A percentile compares a stretch with the other conserved stretches of the same genome.
phyloP scores from a whole-genome alignment of 1,140 invertebrate genomes.

The Onthophagus taurus region DNA sequence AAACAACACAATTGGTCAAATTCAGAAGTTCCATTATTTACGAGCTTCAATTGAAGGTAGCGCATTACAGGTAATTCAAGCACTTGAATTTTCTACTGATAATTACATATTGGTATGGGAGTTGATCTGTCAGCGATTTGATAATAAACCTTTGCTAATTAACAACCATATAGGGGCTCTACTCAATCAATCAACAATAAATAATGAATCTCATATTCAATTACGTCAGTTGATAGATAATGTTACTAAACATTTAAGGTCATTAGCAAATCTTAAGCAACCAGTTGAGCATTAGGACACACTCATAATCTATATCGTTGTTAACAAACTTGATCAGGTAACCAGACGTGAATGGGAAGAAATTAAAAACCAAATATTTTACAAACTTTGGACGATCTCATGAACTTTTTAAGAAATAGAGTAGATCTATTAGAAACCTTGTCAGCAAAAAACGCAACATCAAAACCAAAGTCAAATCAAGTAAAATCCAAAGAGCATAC shows the following conservation, averaged over 20 bases:
- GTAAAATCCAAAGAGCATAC: no score
- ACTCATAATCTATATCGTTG: slow-evolving; percentile 3
- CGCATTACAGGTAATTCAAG: slow-evolving; percentile 24
- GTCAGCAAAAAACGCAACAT: background rate
- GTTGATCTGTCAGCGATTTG: slow-evolving; percentile 26
- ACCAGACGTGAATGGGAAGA: slow-evolving; percentile 5
- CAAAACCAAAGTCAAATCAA: background rate
- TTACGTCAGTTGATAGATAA: slow-evolving; percentile 1
- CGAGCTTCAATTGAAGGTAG: slow-evolving; percentile 23
- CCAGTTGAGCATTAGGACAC: background rate
- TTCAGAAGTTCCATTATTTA: slow-evolving; percentile 32
- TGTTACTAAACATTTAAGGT: slow-evolving; percentile 12
- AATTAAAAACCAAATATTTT: background rate
- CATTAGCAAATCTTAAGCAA: background rate
- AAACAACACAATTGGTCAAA: slow-evolving; percentile 19
- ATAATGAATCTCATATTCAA: slow-evolving; percentile 4
- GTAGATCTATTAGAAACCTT: slow-evolving; percentile 8
- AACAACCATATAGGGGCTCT: slow-evolving; percentile 13
- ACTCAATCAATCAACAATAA: slow-evolving; percentile 6
- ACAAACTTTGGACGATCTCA: slow-evolving; percentile 1
- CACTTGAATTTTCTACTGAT: slow-evolving; percentile 19
- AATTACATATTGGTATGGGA: slow-evolving; percentile 30
- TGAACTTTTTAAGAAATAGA: background rate
- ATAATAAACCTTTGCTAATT: slow-evolving; percentile 23
- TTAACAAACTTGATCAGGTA: background rate